Evolutionary conservation across 2,797 vertebrate genomes (phyloP), one percentile per base, ranked within the genome.

Genomic region (Psittacula derbiana): DNA sequence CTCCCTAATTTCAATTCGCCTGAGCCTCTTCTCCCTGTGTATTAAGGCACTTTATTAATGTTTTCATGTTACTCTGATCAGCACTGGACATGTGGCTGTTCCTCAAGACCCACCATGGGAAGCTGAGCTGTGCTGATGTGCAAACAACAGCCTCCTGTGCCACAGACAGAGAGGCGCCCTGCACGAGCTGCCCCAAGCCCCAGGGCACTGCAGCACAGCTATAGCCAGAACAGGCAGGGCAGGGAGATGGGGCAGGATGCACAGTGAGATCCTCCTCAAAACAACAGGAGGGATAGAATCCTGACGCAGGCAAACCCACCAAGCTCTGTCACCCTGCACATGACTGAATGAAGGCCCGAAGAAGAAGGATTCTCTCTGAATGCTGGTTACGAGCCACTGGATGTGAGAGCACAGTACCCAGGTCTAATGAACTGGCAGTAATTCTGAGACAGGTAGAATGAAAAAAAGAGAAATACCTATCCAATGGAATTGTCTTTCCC

Each of bases 31-130:
- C 88, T 87, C 89, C 83, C 84, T n/a, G 70, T 53, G 72, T 94
- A 93, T 96, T 94, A 88, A 96, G 92, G 93, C 50, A 93, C 93
- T 93, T 96, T 91, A 97, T 96, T 96, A 97, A 96, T 97, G 96
- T 95, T 96, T 91, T 96, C 96, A 96, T 36, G 10, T 96, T 97
- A 95, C 96, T 97, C 94, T 96, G 96, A 96, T 94, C 95, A 90
- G 89, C 83, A 52, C 96, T 94, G 84, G 95, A 92, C 89, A 83
- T 24, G 4, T 75, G 61, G 52, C 23, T 31, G 18, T 87, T 95
- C 61, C 94, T 75, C 93, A 92, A 95, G 90, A 73, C 85, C 81
- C 30, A 16, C 75, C 83, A 17, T 38, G 23, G 27, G 79, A 94
- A 44, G 83, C 76, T 90, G 28, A 92, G 78, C 86, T n/a, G 8